These are phyloP conservation scores for Lontra canadensis DNA, from an alignment of 2,113 vertebrate species.

Conservation along the genomic window DNA sequence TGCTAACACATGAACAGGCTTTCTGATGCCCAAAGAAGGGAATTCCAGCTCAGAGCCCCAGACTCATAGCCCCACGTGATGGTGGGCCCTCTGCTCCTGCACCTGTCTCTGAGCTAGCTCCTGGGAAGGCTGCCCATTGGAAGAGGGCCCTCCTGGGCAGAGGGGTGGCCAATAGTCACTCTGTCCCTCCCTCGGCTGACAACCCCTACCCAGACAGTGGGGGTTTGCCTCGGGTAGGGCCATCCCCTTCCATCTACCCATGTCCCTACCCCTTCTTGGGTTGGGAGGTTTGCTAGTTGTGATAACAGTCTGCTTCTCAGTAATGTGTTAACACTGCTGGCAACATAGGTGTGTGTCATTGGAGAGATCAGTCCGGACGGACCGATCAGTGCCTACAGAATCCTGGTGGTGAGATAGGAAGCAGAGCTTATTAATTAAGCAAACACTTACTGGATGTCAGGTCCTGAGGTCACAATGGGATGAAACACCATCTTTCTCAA, in stretches of 20 bases:
- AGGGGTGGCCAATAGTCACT: not conserved
- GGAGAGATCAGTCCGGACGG: not conserved
- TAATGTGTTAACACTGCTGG: not conserved
- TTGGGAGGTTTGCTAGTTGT: not conserved
- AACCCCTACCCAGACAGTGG: too few relatives aligned
- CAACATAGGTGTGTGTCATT: accelerated
- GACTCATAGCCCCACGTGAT: accelerated
- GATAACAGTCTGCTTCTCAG: too few relatives aligned
- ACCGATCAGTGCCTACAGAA: too few relatives aligned
- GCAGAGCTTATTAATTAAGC: not conserved
- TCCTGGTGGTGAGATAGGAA: not conserved
- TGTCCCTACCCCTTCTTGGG: not conserved
- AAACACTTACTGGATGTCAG: not conserved
- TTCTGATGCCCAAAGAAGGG: not conserved
- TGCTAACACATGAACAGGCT: not conserved
- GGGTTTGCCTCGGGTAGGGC: not conserved
- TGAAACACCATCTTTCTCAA: not conserved
- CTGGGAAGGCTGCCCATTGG: accelerated
- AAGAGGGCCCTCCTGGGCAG: not conserved
- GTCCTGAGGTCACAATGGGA: not conserved
- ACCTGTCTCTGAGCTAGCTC: not conserved
- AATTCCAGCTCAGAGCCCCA: not conserved
- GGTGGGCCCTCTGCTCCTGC: too few relatives aligned
- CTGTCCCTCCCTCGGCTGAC: not conserved
- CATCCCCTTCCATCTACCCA: too few relatives aligned